phyloP scores from a whole-genome alignment of 2,113 vertebrate species.

The Pontoporia blainvillei region DNA sequence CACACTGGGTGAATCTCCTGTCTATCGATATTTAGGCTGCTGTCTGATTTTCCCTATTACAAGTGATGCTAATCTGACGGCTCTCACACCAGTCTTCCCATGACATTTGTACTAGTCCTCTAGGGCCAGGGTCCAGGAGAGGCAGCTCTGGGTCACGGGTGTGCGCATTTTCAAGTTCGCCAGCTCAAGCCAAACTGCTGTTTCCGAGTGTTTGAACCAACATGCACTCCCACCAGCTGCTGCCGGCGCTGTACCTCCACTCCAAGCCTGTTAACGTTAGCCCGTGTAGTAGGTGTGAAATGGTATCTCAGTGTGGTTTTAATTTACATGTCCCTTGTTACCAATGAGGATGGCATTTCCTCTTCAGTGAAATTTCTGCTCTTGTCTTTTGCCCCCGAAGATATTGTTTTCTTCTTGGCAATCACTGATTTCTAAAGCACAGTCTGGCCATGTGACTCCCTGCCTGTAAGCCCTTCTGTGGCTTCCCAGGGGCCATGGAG shows the following conservation, averaged over 20 bases:
- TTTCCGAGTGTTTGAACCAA: background rate
- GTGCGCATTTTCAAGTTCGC: background rate
- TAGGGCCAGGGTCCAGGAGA: background rate
- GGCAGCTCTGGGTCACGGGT: background rate
- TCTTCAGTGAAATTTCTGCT: background rate
- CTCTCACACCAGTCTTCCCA: background rate
- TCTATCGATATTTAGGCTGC: background rate
- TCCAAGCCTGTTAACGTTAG: fast-evolving
- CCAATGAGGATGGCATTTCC: background rate
- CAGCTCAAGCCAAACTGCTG: background rate
- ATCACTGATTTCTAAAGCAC: background rate
- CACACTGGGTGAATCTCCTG: fast-evolving
- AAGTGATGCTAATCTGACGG: background rate
- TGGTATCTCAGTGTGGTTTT: background rate
- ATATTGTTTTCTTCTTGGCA: background rate
- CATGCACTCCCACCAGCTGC: fast-evolving
- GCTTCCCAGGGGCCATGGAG: background rate
- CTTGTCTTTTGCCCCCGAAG: background rate
- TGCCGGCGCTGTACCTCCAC: fast-evolving
- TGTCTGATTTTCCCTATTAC: background rate
- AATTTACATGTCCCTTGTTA: background rate
- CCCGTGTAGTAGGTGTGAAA: background rate
- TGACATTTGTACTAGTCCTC: background rate
- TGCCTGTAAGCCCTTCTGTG: background rate
- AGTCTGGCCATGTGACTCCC: background rate